Evolutionary conservation across 2,797 vertebrate genomes (phyloP).

Genomic region (Hipposideros larvatus): DNA sequence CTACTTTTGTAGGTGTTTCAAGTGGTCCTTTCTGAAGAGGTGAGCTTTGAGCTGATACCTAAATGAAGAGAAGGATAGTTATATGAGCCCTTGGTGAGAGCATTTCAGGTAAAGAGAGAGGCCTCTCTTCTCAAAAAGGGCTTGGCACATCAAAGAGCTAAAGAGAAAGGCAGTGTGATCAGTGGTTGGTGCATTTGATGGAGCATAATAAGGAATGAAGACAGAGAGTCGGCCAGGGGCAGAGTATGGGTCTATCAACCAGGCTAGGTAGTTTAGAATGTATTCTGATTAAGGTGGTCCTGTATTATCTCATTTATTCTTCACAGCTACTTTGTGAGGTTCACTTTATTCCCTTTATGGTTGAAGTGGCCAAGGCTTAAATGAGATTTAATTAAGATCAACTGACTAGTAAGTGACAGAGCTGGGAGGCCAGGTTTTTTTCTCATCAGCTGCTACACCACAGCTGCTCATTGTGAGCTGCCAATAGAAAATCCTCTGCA

Average conservation of each 20-base stretch:
- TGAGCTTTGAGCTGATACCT: not conserved
- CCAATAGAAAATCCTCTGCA: not conserved
- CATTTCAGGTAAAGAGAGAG: not conserved
- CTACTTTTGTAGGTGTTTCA: not conserved
- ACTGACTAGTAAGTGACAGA: not conserved
- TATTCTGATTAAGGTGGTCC: not conserved
- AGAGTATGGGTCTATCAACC: not conserved
- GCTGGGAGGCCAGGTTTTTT: not conserved
- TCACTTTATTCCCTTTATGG: constrained; percentile 28
- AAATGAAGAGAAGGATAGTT: not conserved
- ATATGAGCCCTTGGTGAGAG: not conserved
- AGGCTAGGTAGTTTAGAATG: not conserved
- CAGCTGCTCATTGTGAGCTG: not conserved
- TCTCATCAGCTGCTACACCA: not conserved
- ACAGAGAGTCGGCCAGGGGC: not conserved
- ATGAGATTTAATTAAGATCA: constrained; percentile 6
- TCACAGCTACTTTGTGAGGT: not conserved
- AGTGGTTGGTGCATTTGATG: not conserved
- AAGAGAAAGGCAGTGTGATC: not conserved
- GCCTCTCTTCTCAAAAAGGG: not conserved
- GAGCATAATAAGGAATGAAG: not conserved
- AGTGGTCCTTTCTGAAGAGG: not conserved
- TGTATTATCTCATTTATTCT: not conserved
- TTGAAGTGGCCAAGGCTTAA: constrained; percentile 3
- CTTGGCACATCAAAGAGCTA: not conserved